Evolutionary conservation across 1,140 invertebrate species (phyloP), one percentile per base, ranked within the genome.

Genomic region (Wiebesia pumilae): DNA sequence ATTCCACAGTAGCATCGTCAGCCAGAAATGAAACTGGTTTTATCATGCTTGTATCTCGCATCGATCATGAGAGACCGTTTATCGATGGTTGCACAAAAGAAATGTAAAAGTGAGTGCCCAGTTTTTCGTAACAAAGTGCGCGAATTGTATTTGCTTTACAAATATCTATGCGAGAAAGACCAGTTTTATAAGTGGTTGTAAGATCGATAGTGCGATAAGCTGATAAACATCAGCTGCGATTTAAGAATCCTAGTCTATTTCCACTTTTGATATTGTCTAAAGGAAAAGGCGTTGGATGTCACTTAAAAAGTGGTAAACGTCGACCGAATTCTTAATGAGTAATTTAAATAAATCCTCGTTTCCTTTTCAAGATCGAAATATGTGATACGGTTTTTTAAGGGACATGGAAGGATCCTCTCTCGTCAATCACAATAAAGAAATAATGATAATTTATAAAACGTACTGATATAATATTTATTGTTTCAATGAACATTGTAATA

Each of bases 381-480:
- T 27, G 10, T 62, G 27, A 62, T 10, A 27, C 27, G 7, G 40
- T 33, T 69, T 38, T n/a, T 2, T 21, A 35, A 4, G 33, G 67
- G 33, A 10, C 1, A 30, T 83, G 47, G 75, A 16, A 16, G 81
- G 81, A 54, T 1, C 35, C 3, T 19, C 33, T 75, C 4, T 47
- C 33, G 51, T 51, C 0, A 58, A 77, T 54, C 40, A 38, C 1
- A 83, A 87, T 83, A 88, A 88, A 85, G 77, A 89, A 88, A 40
- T 81, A 86, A 85, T 83, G 71, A 35, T 87, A 81, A 90, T 92
- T 93, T 94, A 93, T 94, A 94, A 94, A 94, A 94, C 93, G 93
- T 93, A 94, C 93, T 94, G 93, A 93, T 94, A 94, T 94, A 93
- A 93, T 93, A 93, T 94, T 93, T 94, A 94, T 93, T 94, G 93